Evolutionary conservation across 2,113 vertebrate species (phyloP), one percentile per base, ranked within the genome.

Genomic region (Alaudala cheleensis): DNA sequence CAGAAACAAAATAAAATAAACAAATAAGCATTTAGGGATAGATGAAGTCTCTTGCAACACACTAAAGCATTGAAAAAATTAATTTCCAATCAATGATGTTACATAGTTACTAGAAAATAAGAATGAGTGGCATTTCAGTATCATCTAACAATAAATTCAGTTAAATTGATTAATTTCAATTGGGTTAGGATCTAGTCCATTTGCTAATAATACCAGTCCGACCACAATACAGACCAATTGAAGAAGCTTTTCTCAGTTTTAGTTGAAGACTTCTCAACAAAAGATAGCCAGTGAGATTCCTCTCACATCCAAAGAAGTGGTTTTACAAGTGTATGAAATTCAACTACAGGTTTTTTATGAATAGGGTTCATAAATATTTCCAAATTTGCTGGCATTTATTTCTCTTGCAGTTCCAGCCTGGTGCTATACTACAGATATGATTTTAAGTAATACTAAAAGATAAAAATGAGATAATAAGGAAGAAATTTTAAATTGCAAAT

Each of bases 1-100:
- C 23, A 95, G 45, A 76, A 96, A 91, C 53, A 86, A 82, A 92
- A 93, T 71, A 76, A 53, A 96, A 87, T 39, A 64, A 86, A 54
- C 23, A 53, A 28, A 28, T 77, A 93, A 45, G 31, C 29, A 78
- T 74, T 88, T 82, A 80, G 23, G 22, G 72, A 92, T 18, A 77
- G 54, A 89, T n/a, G 1, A n/a, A 88, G 70, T 72, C 65, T 97
- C 40, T 90, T 86, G 69, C 42, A 90, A 71, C n/a, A 83, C 12
- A 92, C 29, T 66, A 86, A 93, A 95, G 73, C 61, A 90, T 33
- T 64, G 81, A 54, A 64, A 81, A 96, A 91, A 37, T 20, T 84
- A 71, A 92, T 94, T 90, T 88, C 12, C 37, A 70, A 90, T 82
- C 72, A 86, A 24, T 60, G 51, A n/a, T 14, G n/a, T 54, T 58